Base-by-base conservation (phyloP, 2,888 invertebrate species). In the Volucella inflata region DNA sequence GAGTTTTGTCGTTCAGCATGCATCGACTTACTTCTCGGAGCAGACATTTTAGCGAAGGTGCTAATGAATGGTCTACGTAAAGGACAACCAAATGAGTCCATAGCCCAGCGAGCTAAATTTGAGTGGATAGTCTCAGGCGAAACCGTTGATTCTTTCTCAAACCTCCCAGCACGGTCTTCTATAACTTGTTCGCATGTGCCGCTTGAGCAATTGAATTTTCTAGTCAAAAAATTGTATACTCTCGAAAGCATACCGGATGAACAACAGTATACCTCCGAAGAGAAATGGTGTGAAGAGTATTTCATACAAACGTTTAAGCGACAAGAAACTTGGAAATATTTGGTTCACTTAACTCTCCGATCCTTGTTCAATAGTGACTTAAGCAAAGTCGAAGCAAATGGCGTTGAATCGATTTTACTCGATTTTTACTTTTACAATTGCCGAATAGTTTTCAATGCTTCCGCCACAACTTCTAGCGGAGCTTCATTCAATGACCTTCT, bases 211-310 rank as follows among this genome's bases (percentile, higher is more conserved):
- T 57, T 70, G 10, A 46, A 70, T 57, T 11, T 12, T 11, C 46
- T 70, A 0, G 36, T 70, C 11, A 57, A 70, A 16, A 55, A 30
- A 46, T 68, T 68, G 36, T 67, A 67, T 42, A n/a, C 42, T 2
- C 42, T 67, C 16, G 67, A 67, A 50, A 53, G 30, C 30, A 53
- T 67, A 53, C 67, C 67, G 12, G 9, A 40, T 3, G 67, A 67
- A 10, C 42, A 67, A 10, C 51, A 8, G 12, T 51, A 53, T 4
- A 67, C 67, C 3, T 8, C 14, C 8, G 75, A 82, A 75, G 81
- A 87, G n/a, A 64, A 70, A 65, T 81, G 81, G 75, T 78, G 78
- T 71, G 78, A 74, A 75, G 53, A 80, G 11, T 75, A 65, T 48
- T 80, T 85, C n/a, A 40, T 46, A 21, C n/a, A 11, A 2, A 77